Conservation (phyloP, 2,888 invertebrate genomes). For the Epinotia nisella region DNA sequence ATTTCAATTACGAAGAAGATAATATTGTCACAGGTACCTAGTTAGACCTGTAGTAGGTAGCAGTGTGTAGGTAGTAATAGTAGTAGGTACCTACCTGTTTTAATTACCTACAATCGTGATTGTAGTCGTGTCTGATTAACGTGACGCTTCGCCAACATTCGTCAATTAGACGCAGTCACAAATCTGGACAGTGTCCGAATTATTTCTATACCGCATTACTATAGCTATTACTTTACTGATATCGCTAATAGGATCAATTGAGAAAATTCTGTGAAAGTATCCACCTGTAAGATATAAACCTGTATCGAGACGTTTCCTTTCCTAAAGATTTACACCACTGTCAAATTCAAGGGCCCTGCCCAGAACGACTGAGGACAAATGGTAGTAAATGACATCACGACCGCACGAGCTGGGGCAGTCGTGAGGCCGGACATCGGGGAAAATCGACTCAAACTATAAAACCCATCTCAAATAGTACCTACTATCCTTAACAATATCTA, state of each 20-base stretch:
- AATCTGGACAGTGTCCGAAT: too few species aligned
- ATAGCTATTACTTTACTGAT: background rate
- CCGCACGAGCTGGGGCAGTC: conserved; percentile 69
- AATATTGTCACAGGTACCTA: conserved; percentile 29
- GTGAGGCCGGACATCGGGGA: conserved; percentile 61
- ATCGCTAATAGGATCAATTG: background rate
- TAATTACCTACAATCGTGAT: background rate
- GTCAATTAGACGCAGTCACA: too few species aligned
- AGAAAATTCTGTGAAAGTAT: background rate
- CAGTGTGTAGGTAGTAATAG: too few species aligned
- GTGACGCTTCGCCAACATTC: too few species aligned
- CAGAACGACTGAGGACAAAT: conserved; percentile 39
- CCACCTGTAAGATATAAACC: background rate
- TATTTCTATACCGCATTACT: background rate
- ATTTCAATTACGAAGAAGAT: too few species aligned
- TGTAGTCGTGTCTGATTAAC: too few species aligned
- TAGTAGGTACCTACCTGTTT: background rate
- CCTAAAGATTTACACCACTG: background rate
- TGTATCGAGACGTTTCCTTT: background rate
- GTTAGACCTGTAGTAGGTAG: too few species aligned
- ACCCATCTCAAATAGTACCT: conserved; percentile 14
- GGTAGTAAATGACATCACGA: conserved; percentile 52
- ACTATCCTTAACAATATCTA: conserved; percentile 16
- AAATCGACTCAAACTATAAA: conserved; percentile 54
- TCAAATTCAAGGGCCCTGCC: conserved; percentile 10